phyloP scores from a whole-genome alignment of 2,888 invertebrate species.

The Perithous albicinctus region DNA sequence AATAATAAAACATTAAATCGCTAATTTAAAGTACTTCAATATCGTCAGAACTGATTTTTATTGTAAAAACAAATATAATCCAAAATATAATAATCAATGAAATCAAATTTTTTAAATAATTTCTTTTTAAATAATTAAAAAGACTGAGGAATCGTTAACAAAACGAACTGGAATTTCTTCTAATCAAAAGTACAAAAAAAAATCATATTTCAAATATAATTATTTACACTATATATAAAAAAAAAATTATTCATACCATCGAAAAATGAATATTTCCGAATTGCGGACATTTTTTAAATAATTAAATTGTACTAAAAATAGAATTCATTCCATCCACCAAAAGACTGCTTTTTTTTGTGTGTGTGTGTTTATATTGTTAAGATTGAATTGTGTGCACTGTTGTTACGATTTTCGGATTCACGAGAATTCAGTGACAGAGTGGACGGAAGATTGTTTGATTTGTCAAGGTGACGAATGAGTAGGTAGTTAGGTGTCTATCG shows the following conservation, averaged over 20 bases:
- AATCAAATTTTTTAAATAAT: too few relatives aligned
- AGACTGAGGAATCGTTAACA: neutral
- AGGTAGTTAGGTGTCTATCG: neutral
- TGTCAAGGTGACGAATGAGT: neutral
- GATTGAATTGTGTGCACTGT: neutral
- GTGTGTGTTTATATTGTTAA: neutral
- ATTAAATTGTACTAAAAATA: neutral
- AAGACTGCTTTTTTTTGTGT: slow-evolving; percentile 2
- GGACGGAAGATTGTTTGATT: neutral
- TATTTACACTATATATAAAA: too few relatives aligned
- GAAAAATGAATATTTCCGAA: too few relatives aligned
- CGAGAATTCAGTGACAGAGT: neutral
- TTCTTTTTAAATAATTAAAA: too few relatives aligned
- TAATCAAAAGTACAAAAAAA: neutral
- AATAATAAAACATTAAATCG: too few relatives aligned
- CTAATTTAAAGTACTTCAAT: too few relatives aligned
- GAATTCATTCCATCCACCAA: neutral
- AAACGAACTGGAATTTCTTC: neutral
- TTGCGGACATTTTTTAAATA: too few relatives aligned
- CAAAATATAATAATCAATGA: too few relatives aligned
- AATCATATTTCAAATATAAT: too few relatives aligned
- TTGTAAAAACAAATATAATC: too few relatives aligned
- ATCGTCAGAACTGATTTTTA: too few relatives aligned
- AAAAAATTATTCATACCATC: too few relatives aligned
- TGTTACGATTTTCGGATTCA: neutral